A percentile compares a stretch with the other conserved stretches of the same genome.
phyloP scores from a whole-genome alignment of 1,140 invertebrate species.

The Dolichoris vasculosae region DNA sequence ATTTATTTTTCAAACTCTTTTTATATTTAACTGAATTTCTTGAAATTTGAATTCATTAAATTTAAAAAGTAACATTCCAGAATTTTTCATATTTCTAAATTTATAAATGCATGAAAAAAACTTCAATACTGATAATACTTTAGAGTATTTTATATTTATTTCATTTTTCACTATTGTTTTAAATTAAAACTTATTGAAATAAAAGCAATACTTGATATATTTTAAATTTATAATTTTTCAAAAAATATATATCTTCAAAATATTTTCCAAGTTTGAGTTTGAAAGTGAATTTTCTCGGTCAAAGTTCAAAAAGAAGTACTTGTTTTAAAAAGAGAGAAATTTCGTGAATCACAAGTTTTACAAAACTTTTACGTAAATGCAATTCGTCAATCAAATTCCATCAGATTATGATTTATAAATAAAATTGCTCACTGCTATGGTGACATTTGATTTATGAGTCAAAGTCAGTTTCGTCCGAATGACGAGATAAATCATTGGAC shows the following conservation, averaged over 20 bases:
- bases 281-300: neutral
- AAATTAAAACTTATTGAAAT: neutral
- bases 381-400: constrained; percentile 50
- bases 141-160: neutral
- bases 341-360: constrained; percentile 3
- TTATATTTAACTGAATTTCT: neutral
- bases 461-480: constrained; percentile 49
- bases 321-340: neutral
- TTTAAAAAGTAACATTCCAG: neutral
- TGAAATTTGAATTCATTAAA: neutral
- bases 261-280: neutral
- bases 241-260: neutral
- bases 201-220: neutral
- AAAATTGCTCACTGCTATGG: constrained; percentile 23
- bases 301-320: neutral
- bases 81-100: no score
- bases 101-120: no score
- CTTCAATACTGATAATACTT: no score
- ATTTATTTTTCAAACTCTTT: neutral
- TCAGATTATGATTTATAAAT: constrained; percentile 40
- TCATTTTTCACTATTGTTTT: neutral
- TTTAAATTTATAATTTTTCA: neutral
- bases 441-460: constrained; percentile 34
- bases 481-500: constrained; percentile 50
- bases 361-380: constrained; percentile 48